These are phyloP conservation scores for Fulmarus glacialis DNA, from an alignment of 2,113 vertebrate species.

Conservation along the genomic window DNA sequence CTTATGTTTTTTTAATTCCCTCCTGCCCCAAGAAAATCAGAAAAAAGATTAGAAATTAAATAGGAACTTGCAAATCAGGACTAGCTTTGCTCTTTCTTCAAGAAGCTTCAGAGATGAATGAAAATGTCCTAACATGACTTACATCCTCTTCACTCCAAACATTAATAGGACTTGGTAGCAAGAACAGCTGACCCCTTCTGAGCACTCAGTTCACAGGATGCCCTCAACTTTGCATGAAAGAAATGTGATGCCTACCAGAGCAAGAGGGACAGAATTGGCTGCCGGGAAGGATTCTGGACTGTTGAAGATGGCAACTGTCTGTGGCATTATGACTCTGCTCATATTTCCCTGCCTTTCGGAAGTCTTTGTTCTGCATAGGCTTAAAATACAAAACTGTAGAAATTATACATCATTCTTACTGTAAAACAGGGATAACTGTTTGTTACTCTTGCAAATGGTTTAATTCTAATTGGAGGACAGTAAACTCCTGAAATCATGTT, in stretches of 20 bases:
- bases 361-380: not conserved
- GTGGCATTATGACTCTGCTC: not conserved
- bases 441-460: not conserved
- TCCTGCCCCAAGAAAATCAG: not conserved
- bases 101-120: not conserved
- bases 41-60: not conserved
- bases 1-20: not conserved
- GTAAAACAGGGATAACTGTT: not conserved
- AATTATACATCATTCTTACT: not conserved
- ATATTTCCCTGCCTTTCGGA: not conserved
- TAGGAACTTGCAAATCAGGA: not conserved
- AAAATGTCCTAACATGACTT: not conserved
- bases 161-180: not conserved
- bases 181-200: not conserved
- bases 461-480: constrained; percentile 19
- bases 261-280: not conserved
- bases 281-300: not conserved
- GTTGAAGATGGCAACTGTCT: not conserved
- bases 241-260: not conserved
- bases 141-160: not conserved
- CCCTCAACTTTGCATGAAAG: not conserved
- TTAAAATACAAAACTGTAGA: not conserved
- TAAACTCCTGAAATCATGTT: constrained; percentile 9
- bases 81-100: not conserved
- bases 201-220: not conserved